A percentile compares a stretch with the other conserved stretches of the same genome.
phyloP scores from a whole-genome alignment of 2,888 invertebrate genomes.

The Agapostemon virescens region DNA sequence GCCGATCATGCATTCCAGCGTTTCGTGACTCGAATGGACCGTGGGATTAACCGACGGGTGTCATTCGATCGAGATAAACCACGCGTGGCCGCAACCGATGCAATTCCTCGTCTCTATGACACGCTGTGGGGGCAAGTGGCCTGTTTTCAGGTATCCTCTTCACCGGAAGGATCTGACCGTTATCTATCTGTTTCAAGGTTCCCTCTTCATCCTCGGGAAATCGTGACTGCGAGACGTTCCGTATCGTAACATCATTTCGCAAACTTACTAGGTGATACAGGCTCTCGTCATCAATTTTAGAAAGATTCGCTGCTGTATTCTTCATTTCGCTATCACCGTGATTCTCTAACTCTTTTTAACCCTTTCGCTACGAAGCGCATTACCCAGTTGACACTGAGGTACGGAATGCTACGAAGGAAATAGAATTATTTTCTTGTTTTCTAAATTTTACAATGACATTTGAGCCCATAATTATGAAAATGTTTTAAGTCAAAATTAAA shows the following conservation, averaged over 20 bases:
- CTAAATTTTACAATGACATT: too few relatives aligned
- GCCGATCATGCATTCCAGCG: slow-evolving; percentile 26
- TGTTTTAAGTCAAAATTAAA: too few relatives aligned
- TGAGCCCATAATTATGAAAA: too few relatives aligned
- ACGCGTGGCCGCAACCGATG: slow-evolving; percentile 44
- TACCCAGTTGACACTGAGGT: too few relatives aligned
- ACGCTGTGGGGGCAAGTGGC: slow-evolving; percentile 33
- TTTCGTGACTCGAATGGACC: slow-evolving; percentile 33
- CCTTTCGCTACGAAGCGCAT: too few relatives aligned
- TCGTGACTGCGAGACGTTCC: neutral
- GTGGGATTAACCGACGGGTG: slow-evolving; percentile 29
- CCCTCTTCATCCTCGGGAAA: neutral
- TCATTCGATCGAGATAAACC: slow-evolving; percentile 53
- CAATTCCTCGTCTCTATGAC: slow-evolving; percentile 46
- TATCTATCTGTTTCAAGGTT: slow-evolving; percentile 54
- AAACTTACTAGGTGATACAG: neutral
- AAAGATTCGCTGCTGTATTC: too few relatives aligned
- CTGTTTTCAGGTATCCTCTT: slow-evolving; percentile 40
- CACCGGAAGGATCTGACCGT: slow-evolving; percentile 20
- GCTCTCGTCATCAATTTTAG: too few relatives aligned
- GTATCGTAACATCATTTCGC: neutral
- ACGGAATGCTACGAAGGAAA: too few relatives aligned
- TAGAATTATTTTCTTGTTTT: too few relatives aligned
- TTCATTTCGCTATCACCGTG: too few relatives aligned
- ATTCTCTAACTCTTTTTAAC: too few relatives aligned